Conservation (phyloP, 2,113 vertebrate species). For the Cheilinus undulatus region DNA sequence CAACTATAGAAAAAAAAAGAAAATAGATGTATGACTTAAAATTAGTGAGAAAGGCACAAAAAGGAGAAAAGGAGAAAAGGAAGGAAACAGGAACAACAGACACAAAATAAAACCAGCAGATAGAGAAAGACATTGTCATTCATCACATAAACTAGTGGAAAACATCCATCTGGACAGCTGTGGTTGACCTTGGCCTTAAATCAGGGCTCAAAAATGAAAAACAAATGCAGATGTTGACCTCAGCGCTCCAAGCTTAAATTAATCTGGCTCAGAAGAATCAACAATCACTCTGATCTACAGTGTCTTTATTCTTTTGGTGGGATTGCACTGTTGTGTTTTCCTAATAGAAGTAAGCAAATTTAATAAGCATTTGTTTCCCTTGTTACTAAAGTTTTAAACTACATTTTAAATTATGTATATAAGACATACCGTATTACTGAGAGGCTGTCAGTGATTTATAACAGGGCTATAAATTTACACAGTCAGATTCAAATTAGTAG, state of each 20-base stretch:
- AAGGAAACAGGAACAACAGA: not conserved
- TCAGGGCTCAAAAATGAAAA: conserved; percentile 32
- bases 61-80: not conserved
- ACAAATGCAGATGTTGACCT: conserved; percentile 28
- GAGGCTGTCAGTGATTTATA: too few species aligned
- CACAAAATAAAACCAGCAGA: not conserved
- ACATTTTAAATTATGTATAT: too few species aligned
- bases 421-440: too few species aligned
- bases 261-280: conserved; percentile 4
- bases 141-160: conserved; percentile 8
- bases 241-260: conserved; percentile 9
- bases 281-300: not conserved
- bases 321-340: not conserved
- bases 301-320: not conserved
- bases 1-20: not conserved
- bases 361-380: too few species aligned
- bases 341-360: too few species aligned
- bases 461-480: too few species aligned
- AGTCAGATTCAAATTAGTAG: too few species aligned
- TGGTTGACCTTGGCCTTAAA: conserved; percentile 39
- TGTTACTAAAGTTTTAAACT: too few species aligned
- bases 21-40: not conserved
- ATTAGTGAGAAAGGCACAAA: not conserved
- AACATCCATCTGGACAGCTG: not conserved
- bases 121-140: not conserved